phyloP scores from a whole-genome alignment of 2,888 invertebrate species.

The Euplagia quadripunctaria region DNA sequence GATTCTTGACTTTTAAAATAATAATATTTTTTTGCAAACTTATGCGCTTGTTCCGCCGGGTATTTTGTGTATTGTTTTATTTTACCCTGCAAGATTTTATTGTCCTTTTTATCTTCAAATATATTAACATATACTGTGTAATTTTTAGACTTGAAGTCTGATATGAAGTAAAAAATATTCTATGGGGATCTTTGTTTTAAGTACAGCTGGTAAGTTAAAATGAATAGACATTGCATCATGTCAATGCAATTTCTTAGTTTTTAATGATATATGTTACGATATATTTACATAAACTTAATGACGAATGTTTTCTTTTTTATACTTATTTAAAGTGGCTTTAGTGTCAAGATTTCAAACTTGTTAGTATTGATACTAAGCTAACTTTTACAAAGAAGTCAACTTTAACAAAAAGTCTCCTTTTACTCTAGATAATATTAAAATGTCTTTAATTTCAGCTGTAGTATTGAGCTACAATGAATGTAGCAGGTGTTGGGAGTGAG shows the following conservation, averaged over 20 bases:
- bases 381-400: not conserved
- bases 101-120: not conserved
- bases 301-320: not conserved
- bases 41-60: constrained; percentile 53
- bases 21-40: constrained; percentile 20
- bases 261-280: not conserved
- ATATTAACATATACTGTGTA: not conserved
- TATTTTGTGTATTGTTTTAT: constrained; percentile 46
- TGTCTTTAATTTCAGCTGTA: constrained; percentile 37
- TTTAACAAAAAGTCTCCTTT: not conserved
- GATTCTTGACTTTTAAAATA: constrained; percentile 9
- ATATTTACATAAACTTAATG: not conserved
- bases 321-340: not conserved
- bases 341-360: not conserved
- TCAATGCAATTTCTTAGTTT: constrained; percentile 12
- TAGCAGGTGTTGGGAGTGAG: constrained; percentile 72
- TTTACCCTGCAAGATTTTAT: not conserved
- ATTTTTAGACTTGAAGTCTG: constrained; percentile 43
- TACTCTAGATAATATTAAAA: not conserved
- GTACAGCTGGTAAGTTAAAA: constrained; percentile 66
- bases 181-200: constrained; percentile 64
- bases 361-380: not conserved
- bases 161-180: constrained; percentile 59
- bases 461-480: constrained; percentile 72
- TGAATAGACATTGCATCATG: constrained; percentile 37